Evolutionary conservation across 92 coral and sea anemone genomes (phyloP).

Genomic region (Parazoanthus swiftii): DNA sequence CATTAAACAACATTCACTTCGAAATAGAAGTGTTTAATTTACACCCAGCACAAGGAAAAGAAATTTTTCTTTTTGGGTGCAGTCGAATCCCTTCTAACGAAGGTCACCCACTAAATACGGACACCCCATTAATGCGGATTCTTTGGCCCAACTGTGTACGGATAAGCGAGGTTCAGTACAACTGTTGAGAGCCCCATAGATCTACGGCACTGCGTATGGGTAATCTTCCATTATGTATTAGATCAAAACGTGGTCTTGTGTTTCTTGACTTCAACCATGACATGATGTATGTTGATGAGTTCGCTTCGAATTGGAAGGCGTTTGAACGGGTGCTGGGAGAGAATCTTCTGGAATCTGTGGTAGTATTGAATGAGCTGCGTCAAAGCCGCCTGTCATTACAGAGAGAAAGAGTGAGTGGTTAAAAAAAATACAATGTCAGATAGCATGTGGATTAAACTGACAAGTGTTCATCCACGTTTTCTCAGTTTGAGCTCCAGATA

Average conservation of each 20-base stretch:
- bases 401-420: neutral
- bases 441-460: too few species aligned
- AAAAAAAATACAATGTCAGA: too few species aligned
- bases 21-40: neutral
- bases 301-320: constrained; percentile 95
- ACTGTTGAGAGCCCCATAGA: too few species aligned
- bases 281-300: constrained; percentile 95
- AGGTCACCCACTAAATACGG: neutral
- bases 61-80: neutral
- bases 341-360: constrained; percentile 97
- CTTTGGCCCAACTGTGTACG: too few species aligned
- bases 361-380: constrained; percentile 96
- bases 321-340: constrained; percentile 96
- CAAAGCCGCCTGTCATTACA: constrained; percentile 79
- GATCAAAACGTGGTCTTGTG: constrained; percentile 94
- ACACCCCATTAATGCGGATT: neutral
- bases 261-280: constrained; percentile 99
- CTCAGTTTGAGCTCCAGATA: too few species aligned
- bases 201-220: neutral
- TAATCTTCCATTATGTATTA: neutral
- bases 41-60: neutral
- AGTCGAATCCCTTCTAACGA: neutral
- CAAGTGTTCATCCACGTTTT: too few species aligned
- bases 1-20: too few species aligned
- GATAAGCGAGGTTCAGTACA: neutral